Evolutionary conservation across 1,140 invertebrate species (phyloP).

Genomic region (Fopius arisanus): DNA sequence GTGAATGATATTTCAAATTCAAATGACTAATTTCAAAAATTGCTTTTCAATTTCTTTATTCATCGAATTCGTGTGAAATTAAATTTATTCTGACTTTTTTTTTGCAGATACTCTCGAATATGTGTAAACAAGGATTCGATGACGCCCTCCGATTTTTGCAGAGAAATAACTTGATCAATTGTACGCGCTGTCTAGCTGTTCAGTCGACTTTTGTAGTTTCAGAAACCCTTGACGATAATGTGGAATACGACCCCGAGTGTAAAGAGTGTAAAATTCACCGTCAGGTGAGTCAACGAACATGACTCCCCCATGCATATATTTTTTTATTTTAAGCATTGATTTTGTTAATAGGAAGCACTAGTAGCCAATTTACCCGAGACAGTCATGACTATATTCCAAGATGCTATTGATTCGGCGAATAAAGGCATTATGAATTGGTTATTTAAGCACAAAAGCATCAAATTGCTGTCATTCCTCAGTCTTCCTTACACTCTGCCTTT

Average conservation of each 20-base stretch:
- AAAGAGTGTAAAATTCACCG: slow-evolving; percentile 83
- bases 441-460: slow-evolving; percentile 82
- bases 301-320: not conserved
- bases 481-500: slow-evolving; percentile 86
- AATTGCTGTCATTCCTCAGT: slow-evolving; percentile 79
- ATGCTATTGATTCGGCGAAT: slow-evolving; percentile 90
- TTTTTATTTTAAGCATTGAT: slow-evolving; percentile 21
- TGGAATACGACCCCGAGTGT: slow-evolving; percentile 84
- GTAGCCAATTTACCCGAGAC: slow-evolving; percentile 87
- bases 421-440: slow-evolving; percentile 90
- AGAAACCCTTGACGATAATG: slow-evolving; percentile 72
- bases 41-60: too few relatives aligned
- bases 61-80: too few relatives aligned
- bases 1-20: slow-evolving; percentile 54
- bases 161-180: slow-evolving; percentile 88
- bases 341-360: slow-evolving; percentile 75
- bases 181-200: slow-evolving; percentile 82
- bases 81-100: not conserved
- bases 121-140: slow-evolving; percentile 98
- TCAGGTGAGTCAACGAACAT: slow-evolving; percentile 68
- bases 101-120: slow-evolving; percentile 78
- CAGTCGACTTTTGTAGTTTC: slow-evolving; percentile 83
- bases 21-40: not conserved
- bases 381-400: slow-evolving; percentile 86
- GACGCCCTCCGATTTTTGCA: slow-evolving; percentile 94